Evolutionary conservation across 2,888 invertebrate genomes (phyloP), one percentile per base, ranked within the genome.

Genomic region (Ormyrus rosae): DNA sequence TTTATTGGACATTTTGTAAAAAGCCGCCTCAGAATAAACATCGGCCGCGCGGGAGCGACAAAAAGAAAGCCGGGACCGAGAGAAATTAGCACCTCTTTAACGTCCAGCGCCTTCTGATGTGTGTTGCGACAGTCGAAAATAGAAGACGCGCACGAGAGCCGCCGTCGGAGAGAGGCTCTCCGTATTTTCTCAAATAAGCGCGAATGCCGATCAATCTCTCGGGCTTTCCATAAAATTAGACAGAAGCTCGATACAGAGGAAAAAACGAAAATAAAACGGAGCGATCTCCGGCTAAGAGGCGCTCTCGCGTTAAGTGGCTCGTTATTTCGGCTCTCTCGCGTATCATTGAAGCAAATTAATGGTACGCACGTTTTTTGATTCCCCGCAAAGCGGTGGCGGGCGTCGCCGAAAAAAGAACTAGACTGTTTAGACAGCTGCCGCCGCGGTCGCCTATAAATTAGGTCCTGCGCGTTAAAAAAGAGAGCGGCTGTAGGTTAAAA

Each of bases 361-460:
- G 80, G 56, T 68, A 68, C 19, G 61, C 9, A 76, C 58, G 10
- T 60, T 65, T 68, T 75, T 53, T 75, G 10, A 34, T 50, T 69
- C 53, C n/a, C 63, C 1, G 51, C 55, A 19, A 45, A 10, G 5
- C 55, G 19, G 7, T 58, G 53, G 6, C 46, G 19, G 19, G 19
- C 19, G 45, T 1, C 19, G 51, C 58, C 56, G 53, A 63, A 75
- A 80, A 69, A 75, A 81, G 71, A 80, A 77, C 69, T 53, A 46
- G 48, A 63, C 77, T 78, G 78, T 82, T 81, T 82, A 65, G 79
- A 82, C 79, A 82, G 76, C 79, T 80, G 79, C 46, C 34, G 10
- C 51, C 64, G 76, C 61, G 75, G 7, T 64, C 58, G 73, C 64
- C 77, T 77, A 82, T 82, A 82, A 82, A 82, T 82, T 82, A 73